Base-by-base conservation (phyloP, 30 jellyfish, hydroid and myxozoan genomes). In the Turritopsis rubra region DNA sequence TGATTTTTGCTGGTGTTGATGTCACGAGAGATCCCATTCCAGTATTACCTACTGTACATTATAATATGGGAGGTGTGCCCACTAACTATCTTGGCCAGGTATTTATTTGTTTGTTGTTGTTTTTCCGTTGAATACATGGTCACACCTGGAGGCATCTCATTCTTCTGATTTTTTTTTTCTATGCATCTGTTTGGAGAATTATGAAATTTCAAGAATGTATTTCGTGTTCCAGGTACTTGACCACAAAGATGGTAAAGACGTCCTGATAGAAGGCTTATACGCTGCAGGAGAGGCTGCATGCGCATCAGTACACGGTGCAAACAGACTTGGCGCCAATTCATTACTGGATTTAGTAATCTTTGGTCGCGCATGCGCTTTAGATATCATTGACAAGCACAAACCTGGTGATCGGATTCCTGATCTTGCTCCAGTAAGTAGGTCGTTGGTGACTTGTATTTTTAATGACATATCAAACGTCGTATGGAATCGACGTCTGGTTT, bases 221-320 rank as follows among this genome's bases (percentile, higher is more conserved):
- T 41, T 41, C 9, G 53, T 53, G 23, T 21, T 24, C 1, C 70
- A 94, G 99, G 99, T 89, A 18, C 54, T 95, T 18, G 92, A 87
- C 76, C 95, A 90, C 75, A 76, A 53, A 16, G 66, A 89, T 72
- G 99, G 99, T 28, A 89, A 95, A 81, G 99, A 95, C 73, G 92
- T 87, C 27, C 31, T 95, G 23, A 76, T 95, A n/a, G 87, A 80
- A 79, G 99, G 99, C 17, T 80, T 95, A 41, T 95, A 89, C 74
- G 89, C 99, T 20, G 97, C 97, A n/a, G 99, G 99, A 22, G 99
- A 95, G 71, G 95, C 97, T 23, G 99, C 99, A 1, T 95, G 99
- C 81, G 97, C 97, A 0, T 89, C 97, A 21, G 99, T 95, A 0
- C 99, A 95, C 81, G 99, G 99, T 25, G 99, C 99, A 19, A 95